phyloP scores from a whole-genome alignment of 2,888 invertebrate species.

The Oscheius sp. region DNA sequence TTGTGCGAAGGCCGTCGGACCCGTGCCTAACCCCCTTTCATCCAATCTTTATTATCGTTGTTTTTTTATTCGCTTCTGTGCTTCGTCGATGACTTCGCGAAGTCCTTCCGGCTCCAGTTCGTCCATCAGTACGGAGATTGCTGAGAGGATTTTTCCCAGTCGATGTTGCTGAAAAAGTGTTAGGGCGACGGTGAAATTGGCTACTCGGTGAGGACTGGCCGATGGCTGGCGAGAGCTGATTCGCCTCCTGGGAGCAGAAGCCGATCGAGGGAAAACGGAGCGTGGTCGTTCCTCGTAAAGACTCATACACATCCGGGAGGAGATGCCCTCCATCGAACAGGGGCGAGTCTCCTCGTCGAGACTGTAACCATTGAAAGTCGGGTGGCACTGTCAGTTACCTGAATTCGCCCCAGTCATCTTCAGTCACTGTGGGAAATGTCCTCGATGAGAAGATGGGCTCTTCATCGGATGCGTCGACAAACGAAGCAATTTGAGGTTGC shows the following conservation, averaged over 20 bases:
- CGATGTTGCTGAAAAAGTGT: conserved; percentile 50
- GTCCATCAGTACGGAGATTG: conserved; percentile 61
- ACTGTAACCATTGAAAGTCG: conserved; percentile 34
- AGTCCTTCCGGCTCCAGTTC: conserved; percentile 63
- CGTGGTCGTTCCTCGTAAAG: conserved; percentile 44
- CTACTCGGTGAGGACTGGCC: conserved; percentile 26
- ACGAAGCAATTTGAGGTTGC: conserved; percentile 55
- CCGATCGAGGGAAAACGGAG: conserved; percentile 29
- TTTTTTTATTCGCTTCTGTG: conserved; percentile 63
- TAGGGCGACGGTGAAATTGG: not conserved
- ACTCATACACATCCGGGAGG: conserved; percentile 48
- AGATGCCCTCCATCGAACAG: conserved; percentile 40
- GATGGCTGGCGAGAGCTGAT: conserved; percentile 26
- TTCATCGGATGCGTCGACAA: conserved; percentile 50
- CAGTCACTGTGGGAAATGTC: conserved; percentile 33
- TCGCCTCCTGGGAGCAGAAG: conserved; percentile 26
- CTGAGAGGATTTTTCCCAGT: conserved; percentile 61
- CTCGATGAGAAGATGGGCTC: conserved; percentile 35
- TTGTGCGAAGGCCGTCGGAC: conserved; percentile 22
- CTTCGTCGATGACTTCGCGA: conserved; percentile 61
- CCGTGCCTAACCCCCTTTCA: not conserved
- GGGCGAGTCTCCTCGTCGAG: conserved; percentile 49
- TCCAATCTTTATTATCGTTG: conserved; percentile 46
- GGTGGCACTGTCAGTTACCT: not conserved
- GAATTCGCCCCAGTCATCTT: conserved; percentile 51